Evolutionary conservation across 2,113 vertebrate genomes (phyloP).

Genomic region (Hiodon tergisus): DNA sequence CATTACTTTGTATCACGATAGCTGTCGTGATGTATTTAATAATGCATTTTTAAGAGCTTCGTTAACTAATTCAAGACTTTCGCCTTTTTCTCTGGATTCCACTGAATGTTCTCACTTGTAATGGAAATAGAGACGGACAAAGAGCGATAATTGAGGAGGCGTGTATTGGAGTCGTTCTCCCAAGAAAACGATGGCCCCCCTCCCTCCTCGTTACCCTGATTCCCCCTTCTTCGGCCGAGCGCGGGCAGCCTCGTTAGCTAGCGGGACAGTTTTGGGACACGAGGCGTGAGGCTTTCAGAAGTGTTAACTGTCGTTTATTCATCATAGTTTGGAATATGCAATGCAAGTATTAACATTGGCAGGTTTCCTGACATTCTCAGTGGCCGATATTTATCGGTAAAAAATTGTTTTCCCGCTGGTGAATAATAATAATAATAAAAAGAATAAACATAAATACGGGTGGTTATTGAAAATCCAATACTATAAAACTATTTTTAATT

Average conservation of each 20-base stretch:
- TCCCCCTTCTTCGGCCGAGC: slow-evolving; percentile 21
- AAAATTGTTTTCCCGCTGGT: background rate
- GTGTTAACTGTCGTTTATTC: slow-evolving; percentile 7
- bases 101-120: slow-evolving; percentile 34
- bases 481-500: background rate
- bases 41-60: slow-evolving; percentile 11
- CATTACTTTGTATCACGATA: too few species aligned
- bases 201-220: slow-evolving; percentile 11
- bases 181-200: slow-evolving; percentile 18
- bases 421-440: too few species aligned
- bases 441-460: too few species aligned
- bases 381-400: background rate
- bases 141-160: slow-evolving; percentile 41
- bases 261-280: background rate
- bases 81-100: slow-evolving; percentile 33
- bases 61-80: slow-evolving; percentile 27
- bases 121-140: slow-evolving; percentile 22
- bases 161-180: slow-evolving; percentile 28
- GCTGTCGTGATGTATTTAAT: background rate
- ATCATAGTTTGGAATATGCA: background rate
- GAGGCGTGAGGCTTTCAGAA: background rate
- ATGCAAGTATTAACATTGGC: background rate
- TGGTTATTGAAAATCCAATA: too few species aligned
- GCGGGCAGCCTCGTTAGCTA: slow-evolving; percentile 7
- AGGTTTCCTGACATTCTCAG: background rate